phyloP scores from a whole-genome alignment of 2,888 invertebrate genomes.

The Sussaba pulchella region DNA sequence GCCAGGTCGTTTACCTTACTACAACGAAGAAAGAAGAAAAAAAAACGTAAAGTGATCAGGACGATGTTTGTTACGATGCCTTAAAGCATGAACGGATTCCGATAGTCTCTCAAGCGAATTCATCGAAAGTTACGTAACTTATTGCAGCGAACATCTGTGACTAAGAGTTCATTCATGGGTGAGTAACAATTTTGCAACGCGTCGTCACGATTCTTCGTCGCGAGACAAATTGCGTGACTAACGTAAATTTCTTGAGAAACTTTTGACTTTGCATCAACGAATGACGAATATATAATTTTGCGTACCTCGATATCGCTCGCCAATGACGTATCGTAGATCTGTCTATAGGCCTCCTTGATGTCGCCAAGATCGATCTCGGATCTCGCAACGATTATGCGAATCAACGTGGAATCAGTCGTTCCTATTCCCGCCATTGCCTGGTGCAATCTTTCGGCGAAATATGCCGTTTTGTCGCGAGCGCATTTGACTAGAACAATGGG shows the following conservation, averaged over 20 bases:
- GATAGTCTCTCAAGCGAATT: conserved; percentile 53
- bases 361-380: conserved; percentile 94
- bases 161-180: conserved; percentile 59
- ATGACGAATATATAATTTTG: conserved; percentile 53
- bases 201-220: neutral
- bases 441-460: conserved; percentile 94
- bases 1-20: conserved; percentile 2
- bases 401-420: conserved; percentile 94
- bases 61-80: conserved; percentile 39
- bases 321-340: conserved; percentile 91
- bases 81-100: conserved; percentile 38
- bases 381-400: conserved; percentile 93
- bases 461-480: conserved; percentile 91
- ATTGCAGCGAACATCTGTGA: conserved; percentile 41
- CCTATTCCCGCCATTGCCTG: conserved; percentile 96
- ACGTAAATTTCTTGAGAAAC: conserved; percentile 59
- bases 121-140: conserved; percentile 26
- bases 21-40: too few relatives aligned
- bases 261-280: conserved; percentile 31
- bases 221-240: conserved; percentile 42
- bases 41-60: conserved; percentile 43
- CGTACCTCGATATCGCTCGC: conserved; percentile 93
- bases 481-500: conserved; percentile 87
- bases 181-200: conserved; percentile 39
- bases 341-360: conserved; percentile 92